Evolutionary conservation across 2,888 invertebrate species (phyloP), one percentile per base, ranked within the genome.

Genomic region (Acholoe squamosa): DNA sequence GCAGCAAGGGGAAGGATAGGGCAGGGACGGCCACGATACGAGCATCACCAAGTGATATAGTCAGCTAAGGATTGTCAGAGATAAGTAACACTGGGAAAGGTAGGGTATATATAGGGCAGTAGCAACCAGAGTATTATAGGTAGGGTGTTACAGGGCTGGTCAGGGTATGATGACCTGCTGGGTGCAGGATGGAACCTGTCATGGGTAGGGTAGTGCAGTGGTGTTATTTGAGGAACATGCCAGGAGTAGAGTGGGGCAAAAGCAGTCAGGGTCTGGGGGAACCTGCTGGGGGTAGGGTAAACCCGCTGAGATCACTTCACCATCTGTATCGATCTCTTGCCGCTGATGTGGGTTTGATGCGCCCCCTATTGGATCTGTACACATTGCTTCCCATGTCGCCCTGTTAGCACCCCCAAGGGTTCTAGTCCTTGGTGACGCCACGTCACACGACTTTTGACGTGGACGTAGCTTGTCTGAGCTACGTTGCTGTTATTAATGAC

Each of bases 321-420:
- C 71, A 14, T n/a, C 71, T n/a, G 31, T 71, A 71, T 71, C 28
- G 71, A 71, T 71, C 71, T 25, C 28, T 61, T 28, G 31, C 71
- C 71, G 31, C 71, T 71, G 71, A 71, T 71, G 71, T 25, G 71
- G 71, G 25, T 71, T 71, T 71, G 71, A 71, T 71, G 71, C 71
- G 71, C 71, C 28, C 71, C 25, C 71, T 71, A 71, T 25, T 71
- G 71, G 71, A 71, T 71, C 25, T 28, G 71, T 25, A 71, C 71
- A 71, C 71, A 71, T 71, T 28, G 31, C 71, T 71, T 28, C 28
- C 61, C 61, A 19, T n/a, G 22, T 0, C 61, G 22, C 61, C 61
- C 61, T 43, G 43, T 43, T 43, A 43, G 43, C 61, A n/a, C 61
- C 61, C 61, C 54, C 12, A 10, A 10, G 54, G 54, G 54, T 19